Conservation (phyloP, 2,797 vertebrate genomes). For the Tenualosa thibaudeaui region DNA sequence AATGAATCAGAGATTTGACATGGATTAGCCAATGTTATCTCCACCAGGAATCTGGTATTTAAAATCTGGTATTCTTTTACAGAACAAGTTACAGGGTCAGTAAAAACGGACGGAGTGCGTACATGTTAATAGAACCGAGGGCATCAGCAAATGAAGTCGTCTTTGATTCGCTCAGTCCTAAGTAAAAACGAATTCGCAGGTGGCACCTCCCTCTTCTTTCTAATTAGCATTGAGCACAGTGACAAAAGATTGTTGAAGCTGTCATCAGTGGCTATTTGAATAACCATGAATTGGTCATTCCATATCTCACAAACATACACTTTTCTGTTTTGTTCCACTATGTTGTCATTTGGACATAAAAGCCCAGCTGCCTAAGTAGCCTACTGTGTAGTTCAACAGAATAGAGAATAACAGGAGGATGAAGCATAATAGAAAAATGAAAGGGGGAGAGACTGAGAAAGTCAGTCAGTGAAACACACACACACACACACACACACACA, state of each 20-base stretch:
- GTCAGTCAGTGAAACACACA: slow-evolving; percentile 41
- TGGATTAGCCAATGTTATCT: background rate
- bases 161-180: background rate
- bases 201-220: background rate
- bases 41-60: background rate
- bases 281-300: background rate
- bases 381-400: background rate
- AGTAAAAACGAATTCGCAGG: background rate
- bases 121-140: background rate
- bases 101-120: background rate
- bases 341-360: background rate
- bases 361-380: background rate
- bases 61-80: background rate
- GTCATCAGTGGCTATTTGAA: background rate
- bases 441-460: background rate
- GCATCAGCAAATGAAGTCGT: background rate
- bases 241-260: background rate
- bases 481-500: too few species aligned
- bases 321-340: background rate
- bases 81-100: background rate
- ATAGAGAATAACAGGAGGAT: background rate
- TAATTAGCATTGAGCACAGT: background rate
- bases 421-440: background rate
- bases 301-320: background rate
- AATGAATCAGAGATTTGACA: background rate